These are phyloP conservation scores for Crossaster papposus DNA, from an alignment of 53 echinoderm and acorn worm species.

Conservation along the genomic window DNA sequence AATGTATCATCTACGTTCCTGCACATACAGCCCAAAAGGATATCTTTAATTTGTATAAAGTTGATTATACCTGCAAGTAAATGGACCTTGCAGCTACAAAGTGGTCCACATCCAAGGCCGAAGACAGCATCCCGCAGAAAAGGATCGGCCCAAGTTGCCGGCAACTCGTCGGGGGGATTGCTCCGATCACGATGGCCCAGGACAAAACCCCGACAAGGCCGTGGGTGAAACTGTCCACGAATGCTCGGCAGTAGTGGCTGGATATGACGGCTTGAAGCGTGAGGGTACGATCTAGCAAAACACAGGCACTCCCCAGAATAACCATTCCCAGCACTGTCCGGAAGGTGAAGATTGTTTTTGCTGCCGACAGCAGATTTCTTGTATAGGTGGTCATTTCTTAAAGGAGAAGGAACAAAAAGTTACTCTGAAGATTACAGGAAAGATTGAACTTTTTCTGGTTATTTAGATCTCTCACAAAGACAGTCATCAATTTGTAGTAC, in stretches of 20 bases:
- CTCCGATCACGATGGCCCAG: slow-evolving; percentile 59
- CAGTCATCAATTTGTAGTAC: too few species aligned
- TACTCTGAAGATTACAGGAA: too few species aligned
- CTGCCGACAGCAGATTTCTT: not conserved
- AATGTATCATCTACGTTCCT: too few species aligned
- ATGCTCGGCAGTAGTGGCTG: slow-evolving; percentile 10
- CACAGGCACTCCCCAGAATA: slow-evolving; percentile 34
- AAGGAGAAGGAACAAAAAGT: not conserved
- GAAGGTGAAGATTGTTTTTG: slow-evolving; percentile 24
- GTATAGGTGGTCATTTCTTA: slow-evolving; percentile 5
- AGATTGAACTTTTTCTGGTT: too few species aligned
- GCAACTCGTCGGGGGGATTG: not conserved
- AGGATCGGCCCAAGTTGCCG: slow-evolving; percentile 45
- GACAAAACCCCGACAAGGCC: slow-evolving; percentile 58
- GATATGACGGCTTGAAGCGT: not conserved
- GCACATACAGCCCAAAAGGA: too few species aligned
- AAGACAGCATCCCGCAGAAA: slow-evolving; percentile 63
- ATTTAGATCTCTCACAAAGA: too few species aligned
- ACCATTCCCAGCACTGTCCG: slow-evolving; percentile 21
- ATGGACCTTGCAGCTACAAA: slow-evolving; percentile 65
- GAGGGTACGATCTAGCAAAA: slow-evolving; percentile 37
- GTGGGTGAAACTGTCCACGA: slow-evolving; percentile 63
- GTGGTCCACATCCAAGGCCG: slow-evolving; percentile 69
- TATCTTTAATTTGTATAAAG: not conserved
- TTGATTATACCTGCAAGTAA: slow-evolving; percentile 62